These are phyloP conservation scores for Calyptommatus sinebrachiatus DNA, from an alignment of 2,113 vertebrate species.

Conservation along the genomic window DNA sequence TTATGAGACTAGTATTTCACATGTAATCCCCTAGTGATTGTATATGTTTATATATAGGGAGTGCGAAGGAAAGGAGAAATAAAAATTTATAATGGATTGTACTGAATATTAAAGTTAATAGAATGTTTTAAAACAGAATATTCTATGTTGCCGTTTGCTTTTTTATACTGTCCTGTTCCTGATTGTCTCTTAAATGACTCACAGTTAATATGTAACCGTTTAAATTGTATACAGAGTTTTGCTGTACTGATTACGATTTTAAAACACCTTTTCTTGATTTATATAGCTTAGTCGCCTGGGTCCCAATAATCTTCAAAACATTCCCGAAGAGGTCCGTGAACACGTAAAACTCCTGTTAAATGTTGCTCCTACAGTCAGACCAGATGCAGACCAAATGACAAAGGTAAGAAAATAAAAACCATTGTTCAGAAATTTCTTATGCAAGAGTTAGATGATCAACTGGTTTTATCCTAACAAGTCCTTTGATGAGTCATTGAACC, in stretches of 20 bases:
- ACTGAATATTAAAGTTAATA: too few relatives aligned
- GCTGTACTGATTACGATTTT: constrained; percentile 27
- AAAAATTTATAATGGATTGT: too few relatives aligned
- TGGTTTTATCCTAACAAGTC: not conserved
- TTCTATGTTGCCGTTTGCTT: too few relatives aligned
- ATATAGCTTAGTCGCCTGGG: constrained; percentile 87
- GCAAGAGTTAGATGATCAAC: not conserved
- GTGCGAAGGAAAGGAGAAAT: too few relatives aligned
- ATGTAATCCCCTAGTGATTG: too few relatives aligned
- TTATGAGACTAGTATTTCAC: too few relatives aligned
- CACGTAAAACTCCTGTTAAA: constrained; percentile 94
- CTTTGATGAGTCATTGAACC: not conserved
- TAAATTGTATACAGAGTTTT: constrained; percentile 6
- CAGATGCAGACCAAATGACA: constrained; percentile 97
- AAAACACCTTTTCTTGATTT: constrained; percentile 43
- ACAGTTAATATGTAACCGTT: too few relatives aligned
- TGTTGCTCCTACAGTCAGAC: constrained; percentile 88
- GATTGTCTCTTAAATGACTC: too few relatives aligned
- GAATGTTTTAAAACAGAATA: too few relatives aligned
- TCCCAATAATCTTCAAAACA: constrained; percentile 79
- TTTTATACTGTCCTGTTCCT: too few relatives aligned
- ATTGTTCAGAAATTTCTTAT: not conserved
- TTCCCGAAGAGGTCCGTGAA: constrained; percentile 91
- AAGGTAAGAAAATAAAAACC: constrained; percentile 77
- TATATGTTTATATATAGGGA: too few relatives aligned